Conservation (phyloP, 2,888 invertebrate species). For the Trichogramma evanescens region DNA sequence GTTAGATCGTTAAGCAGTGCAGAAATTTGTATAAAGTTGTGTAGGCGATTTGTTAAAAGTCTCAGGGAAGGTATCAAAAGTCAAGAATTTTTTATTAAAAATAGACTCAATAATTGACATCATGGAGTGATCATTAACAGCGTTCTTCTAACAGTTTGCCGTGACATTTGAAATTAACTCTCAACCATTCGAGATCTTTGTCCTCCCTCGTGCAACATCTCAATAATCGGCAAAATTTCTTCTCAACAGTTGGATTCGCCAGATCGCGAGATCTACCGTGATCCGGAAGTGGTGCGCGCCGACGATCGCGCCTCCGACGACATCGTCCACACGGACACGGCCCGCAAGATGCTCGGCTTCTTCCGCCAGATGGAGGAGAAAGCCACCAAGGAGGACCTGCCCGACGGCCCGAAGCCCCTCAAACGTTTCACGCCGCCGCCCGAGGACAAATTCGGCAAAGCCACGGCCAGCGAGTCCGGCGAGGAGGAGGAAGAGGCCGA, state of each 20-base stretch:
- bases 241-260: conserved; percentile 56
- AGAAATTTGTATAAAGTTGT: too few relatives aligned
- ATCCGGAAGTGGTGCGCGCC: conserved; percentile 64
- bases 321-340: conserved; percentile 54
- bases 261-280: conserved; percentile 66
- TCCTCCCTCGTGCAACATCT: background rate
- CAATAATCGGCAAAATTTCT: background rate
- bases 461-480: conserved; percentile 47
- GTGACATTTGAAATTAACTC: too few relatives aligned
- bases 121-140: too few relatives aligned
- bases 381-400: conserved; percentile 50
- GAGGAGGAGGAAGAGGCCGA: conserved; percentile 55
- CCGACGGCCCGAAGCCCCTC: conserved; percentile 68
- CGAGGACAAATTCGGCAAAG: conserved; percentile 55
- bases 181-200: too few relatives aligned
- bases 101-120: too few relatives aligned
- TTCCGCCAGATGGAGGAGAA: conserved; percentile 84
- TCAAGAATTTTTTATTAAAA: too few relatives aligned
- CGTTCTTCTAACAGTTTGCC: too few relatives aligned
- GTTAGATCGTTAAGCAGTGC: too few relatives aligned
- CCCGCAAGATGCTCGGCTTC: conserved; percentile 78
- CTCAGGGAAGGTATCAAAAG: too few relatives aligned
- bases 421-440: conserved; percentile 88
- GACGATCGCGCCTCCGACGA: conserved; percentile 52
- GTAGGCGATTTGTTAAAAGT: too few relatives aligned